Evolutionary conservation across 2,888 invertebrate species (phyloP), one percentile per base, ranked within the genome.

Genomic region (Yponomeuta evonymella): DNA sequence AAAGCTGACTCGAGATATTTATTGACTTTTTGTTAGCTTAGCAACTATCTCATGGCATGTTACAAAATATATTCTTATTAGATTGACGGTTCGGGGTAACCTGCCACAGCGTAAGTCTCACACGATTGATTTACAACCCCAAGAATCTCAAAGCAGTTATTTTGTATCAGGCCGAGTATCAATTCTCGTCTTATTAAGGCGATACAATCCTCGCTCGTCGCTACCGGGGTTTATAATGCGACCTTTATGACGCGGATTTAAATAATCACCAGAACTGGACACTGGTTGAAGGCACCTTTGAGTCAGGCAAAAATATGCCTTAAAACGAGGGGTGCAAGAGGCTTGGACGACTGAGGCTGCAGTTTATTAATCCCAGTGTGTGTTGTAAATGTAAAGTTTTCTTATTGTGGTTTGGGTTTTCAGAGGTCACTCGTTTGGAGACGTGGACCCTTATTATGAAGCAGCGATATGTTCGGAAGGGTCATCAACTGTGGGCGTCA

Each of bases 231-330:
- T 58, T 58, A 58, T 58, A 58, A 58, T 58, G 51, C 51, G 12
- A 12, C 51, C 51, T 58, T 58, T 58, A 58, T 58, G 51, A 58
- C 51, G 15, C 12, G 51, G 51, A 58, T 58, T 58, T 58, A 58
- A 12, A 58, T 58, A 58, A 58, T 58, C 51, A 58, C 51, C 51
- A 58, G 51, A 58, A 58, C 51, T 58, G 51, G 51, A 58, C 51
- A 15, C 51, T 58, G 15, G 51, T 15, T 58, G 15, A 58, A 58
- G 3, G 8, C 51, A 58, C 15, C 3, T 58, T 58, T 12, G 6
- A 58, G 51, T 58, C 15, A 15, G 12, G 12, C 51, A 5, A 58
- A 6, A 58, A 58, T 58, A 15, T 12, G 15, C 51, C 5, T 58
- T 58, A 12, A 15, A 9, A 12, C 8, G 4, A 15, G 12, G 15